Evolutionary conservation across 1,140 invertebrate species (phyloP), one percentile per base, ranked within the genome.

Genomic region (Drosophila arizonae): DNA sequence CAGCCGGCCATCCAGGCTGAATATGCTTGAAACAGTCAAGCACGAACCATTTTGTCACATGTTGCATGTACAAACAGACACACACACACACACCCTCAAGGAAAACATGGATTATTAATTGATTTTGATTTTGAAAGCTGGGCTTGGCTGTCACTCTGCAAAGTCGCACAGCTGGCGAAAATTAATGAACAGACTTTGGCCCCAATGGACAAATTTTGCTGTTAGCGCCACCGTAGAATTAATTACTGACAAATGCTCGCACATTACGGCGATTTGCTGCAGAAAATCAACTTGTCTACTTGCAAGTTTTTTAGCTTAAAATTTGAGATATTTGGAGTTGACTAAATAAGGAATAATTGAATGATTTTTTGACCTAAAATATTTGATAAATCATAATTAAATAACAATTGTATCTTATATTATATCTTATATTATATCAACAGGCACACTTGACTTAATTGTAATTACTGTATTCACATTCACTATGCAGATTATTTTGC

Each of bases 21-120:
- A 26, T 56, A 24, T 62, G 50, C 28, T 17, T 5, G 3, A 6
- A 65, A 43, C 11, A 33, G 33, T 13, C 30, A 33, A 8, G 58
- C 58, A 61, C 58, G 45, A 28, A 45, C 58, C 72, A 75, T 78
- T 56, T 65, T 43, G 72, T 58, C 58, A 74, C 77, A 77, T 85
- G 81, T 77, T 85, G 81, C 81, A 69, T 33, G 24, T 28, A 50
- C 48, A 41, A 26, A 30, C 48, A 50, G 4, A 50, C 24, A 28
- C 48, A 50, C 17, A 26, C 60, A n/a, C 60, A 62, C 15, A 30
- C 28, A 41, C 21, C 2, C 21, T 3, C 30, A 21, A 26, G 11
- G 17, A 62, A 57, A 43, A 46, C 68, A 17, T 51, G 48, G 50
- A 76, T 81, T 81, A 85, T 85, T 86, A 80, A 85, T 85, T 75